phyloP scores from a whole-genome alignment of 2,888 invertebrate genomes.

The Nephrocerus scutellatus region DNA sequence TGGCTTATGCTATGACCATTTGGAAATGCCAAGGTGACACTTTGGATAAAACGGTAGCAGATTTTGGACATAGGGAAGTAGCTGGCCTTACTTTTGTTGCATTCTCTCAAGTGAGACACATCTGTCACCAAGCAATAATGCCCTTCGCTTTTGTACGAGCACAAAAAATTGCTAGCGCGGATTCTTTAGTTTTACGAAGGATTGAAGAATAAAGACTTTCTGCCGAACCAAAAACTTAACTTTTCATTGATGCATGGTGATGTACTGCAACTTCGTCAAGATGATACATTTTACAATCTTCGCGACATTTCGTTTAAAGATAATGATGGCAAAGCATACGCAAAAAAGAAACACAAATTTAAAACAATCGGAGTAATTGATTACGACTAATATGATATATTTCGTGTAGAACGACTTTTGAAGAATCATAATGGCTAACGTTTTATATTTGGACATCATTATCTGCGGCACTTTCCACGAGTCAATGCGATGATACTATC shows the following conservation, averaged over 20 bases:
- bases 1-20: no score
- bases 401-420: slow-evolving; percentile 88
- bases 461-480: slow-evolving; percentile 93
- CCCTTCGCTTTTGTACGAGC: no score
- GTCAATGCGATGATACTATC: slow-evolving; percentile 86
- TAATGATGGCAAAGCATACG: slow-evolving; percentile 46
- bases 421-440: slow-evolving; percentile 82
- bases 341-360: slow-evolving; percentile 67
- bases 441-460: slow-evolving; percentile 94
- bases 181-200: no score
- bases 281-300: slow-evolving; percentile 90
- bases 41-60: no score
- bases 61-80: no score
- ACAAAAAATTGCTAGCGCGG: no score
- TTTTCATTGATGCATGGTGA: slow-evolving; percentile 82
- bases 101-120: no score
- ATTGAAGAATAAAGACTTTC: no score
- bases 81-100: no score
- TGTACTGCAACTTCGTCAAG: slow-evolving; percentile 80
- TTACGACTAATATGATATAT: slow-evolving; percentile 85
- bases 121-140: no score
- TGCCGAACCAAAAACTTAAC: no score
- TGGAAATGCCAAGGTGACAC: no score
- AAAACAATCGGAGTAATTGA: slow-evolving; percentile 74
- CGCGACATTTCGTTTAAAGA: slow-evolving; percentile 61